Evolutionary conservation across 2,888 invertebrate genomes (phyloP), one percentile per base, ranked within the genome.

Genomic region (Heliconius ismenius): DNA sequence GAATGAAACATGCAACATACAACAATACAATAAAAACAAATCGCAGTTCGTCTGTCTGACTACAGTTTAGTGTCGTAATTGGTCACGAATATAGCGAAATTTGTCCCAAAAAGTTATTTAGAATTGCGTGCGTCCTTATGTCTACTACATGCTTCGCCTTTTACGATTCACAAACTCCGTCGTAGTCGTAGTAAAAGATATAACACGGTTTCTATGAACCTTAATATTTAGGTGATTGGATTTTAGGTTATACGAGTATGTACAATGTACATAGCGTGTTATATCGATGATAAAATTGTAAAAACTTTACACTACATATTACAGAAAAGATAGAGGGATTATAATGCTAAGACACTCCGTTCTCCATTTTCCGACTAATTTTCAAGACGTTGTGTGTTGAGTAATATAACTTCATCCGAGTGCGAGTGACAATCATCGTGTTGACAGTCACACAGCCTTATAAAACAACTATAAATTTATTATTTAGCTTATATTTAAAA

Each of bases 61-160:
- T 73, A 60, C 9, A 60, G 10, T 70, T 69, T 76, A 79, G 69
- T 43, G 43, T 69, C 32, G 74, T 79, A 78, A 81, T 81, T 79
- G 79, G 75, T 78, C 79, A 79, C 78, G 77, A 76, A 78, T 78
- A 70, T 74, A 78, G 64, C 73, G 69, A 54, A 58, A 74, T 79
- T 78, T 63, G 21, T 64, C 74, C 32, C 65, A 65, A 60, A 73
- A 65, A 67, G 60, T 65, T 62, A 39, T 74, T 70, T 62, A 13
- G 79, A 75, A 78, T 89, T 85, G 89, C 90, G 89, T 89, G 89
- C 83, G 83, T 81, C 75, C 81, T 83, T 83, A 83, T 83, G 81
- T 74, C 54, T 75, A 36, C 32, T 77, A 79, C 77, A 79, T 80
- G 73, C 73, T 69, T 75, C 68, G 70, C 63, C 32, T 54, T 82